A percentile compares a stretch with the other conserved stretches of the same genome.
Evolutionary conservation across 2,888 invertebrate species (phyloP).

Genomic region (Entomobrya proxima): DNA sequence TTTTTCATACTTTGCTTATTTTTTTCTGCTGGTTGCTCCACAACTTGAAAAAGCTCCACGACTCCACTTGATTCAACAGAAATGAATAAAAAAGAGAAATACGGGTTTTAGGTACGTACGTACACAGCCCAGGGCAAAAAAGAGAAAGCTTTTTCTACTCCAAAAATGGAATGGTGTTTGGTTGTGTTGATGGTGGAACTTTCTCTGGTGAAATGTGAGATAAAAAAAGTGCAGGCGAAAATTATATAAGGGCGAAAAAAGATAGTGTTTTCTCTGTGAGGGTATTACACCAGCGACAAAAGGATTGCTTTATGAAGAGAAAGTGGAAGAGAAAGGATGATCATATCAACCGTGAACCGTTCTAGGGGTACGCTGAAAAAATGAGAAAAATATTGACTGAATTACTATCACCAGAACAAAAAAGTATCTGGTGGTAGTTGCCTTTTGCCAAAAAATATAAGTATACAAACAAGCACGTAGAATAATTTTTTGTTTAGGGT

Average conservation of each 20-base stretch:
- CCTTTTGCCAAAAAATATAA: background rate
- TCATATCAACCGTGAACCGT: background rate
- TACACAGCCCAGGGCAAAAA: background rate
- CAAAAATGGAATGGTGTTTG: background rate
- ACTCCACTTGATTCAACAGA: slow-evolving; percentile 12
- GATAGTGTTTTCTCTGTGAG: background rate
- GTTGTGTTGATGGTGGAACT: background rate
- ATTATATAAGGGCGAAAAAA: background rate
- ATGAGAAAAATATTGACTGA: slow-evolving; percentile 1
- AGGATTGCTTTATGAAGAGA: background rate
- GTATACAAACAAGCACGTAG: background rate
- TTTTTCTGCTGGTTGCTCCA: background rate
- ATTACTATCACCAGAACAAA: background rate
- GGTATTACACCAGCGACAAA: background rate
- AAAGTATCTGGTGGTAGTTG: background rate
- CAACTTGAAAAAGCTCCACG: background rate
- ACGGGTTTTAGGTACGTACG: too few relatives aligned
- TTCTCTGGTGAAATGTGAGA: slow-evolving; percentile 20
- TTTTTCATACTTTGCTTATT: background rate
- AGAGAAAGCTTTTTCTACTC: too few relatives aligned
- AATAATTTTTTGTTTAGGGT: too few relatives aligned
- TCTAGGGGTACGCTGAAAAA: background rate
- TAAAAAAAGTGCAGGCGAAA: background rate
- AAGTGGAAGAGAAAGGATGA: background rate
- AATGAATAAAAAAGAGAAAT: background rate